These are phyloP conservation scores for Onychomys torridus DNA, from an alignment of 2,797 vertebrate species.

Conservation along the genomic window DNA sequence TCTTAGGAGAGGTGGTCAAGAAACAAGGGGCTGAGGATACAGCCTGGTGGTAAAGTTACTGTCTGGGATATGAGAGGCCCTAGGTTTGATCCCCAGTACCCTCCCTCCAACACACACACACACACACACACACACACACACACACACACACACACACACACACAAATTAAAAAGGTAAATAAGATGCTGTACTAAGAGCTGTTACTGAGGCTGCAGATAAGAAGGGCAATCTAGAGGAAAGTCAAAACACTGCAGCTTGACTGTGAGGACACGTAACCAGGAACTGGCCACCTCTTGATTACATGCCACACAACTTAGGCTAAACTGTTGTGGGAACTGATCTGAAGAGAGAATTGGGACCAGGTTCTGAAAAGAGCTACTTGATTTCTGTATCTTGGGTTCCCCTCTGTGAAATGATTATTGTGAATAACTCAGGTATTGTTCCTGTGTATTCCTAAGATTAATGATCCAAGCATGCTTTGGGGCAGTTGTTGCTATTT, in stretches of 20 bases:
- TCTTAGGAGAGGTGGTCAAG: slow-evolving; percentile 13
- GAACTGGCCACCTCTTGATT: neutral
- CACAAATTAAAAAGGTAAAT: slow-evolving; percentile 11
- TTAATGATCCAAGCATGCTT: slow-evolving; percentile 61
- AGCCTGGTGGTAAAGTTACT: no score
- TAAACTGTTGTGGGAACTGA: neutral
- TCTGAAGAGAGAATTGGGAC: neutral
- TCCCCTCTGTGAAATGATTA: slow-evolving; percentile 10
- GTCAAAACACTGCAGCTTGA: neutral
- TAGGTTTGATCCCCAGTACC: neutral
- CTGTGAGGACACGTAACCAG: neutral
- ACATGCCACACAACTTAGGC: neutral
- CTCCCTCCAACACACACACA: neutral
- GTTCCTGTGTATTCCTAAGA: slow-evolving; percentile 1
- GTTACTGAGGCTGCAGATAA: neutral
- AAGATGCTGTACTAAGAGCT: neutral
- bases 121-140: no score
- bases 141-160: neutral
- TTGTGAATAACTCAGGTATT: slow-evolving; percentile 29
- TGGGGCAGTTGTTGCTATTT: slow-evolving; percentile 7
- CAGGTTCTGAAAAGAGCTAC: slow-evolving; percentile 18
- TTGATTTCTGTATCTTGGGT: slow-evolving; percentile 4
- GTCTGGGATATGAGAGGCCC: neutral
- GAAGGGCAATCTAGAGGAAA: neutral
- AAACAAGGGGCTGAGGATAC: neutral